Evolutionary conservation across 2,888 invertebrate species (phyloP).

Genomic region (Kryphioiulus occultus): DNA sequence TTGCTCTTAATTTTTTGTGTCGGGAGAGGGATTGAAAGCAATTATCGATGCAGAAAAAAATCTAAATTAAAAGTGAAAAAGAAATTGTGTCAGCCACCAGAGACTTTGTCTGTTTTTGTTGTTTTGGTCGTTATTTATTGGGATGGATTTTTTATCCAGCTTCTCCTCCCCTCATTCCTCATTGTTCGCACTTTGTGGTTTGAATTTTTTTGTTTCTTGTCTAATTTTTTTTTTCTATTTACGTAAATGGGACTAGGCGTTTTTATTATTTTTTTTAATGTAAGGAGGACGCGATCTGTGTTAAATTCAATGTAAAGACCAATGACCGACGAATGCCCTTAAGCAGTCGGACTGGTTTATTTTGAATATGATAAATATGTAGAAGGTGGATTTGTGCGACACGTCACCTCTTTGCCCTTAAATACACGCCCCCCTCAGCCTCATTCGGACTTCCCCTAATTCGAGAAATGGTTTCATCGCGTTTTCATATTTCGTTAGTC

Average conservation of each 20-base stretch:
- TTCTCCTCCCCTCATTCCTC: background rate
- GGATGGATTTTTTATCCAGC: background rate
- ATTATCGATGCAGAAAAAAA: background rate
- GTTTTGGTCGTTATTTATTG: background rate
- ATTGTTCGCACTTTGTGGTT: background rate
- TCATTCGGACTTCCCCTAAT: background rate
- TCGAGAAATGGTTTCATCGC: background rate
- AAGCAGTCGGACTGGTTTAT: background rate
- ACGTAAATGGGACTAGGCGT: background rate
- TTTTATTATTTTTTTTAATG: background rate
- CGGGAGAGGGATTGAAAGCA: background rate
- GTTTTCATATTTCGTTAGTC: background rate
- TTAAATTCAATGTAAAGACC: background rate
- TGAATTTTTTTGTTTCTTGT: background rate
- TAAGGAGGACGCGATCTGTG: background rate
- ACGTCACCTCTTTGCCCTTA: background rate
- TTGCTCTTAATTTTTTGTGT: background rate
- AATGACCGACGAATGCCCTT: background rate
- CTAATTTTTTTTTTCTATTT: background rate
- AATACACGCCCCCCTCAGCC: background rate
- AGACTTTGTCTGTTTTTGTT: background rate
- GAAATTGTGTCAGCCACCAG: background rate
- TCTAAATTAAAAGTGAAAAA: background rate
- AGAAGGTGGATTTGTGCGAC: background rate
- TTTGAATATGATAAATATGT: background rate